A percentile compares a stretch with the other conserved stretches of the same genome.
These are phyloP conservation scores for Nestor notabilis DNA, from an alignment of 2,113 vertebrate genomes.

Conservation along the genomic window DNA sequence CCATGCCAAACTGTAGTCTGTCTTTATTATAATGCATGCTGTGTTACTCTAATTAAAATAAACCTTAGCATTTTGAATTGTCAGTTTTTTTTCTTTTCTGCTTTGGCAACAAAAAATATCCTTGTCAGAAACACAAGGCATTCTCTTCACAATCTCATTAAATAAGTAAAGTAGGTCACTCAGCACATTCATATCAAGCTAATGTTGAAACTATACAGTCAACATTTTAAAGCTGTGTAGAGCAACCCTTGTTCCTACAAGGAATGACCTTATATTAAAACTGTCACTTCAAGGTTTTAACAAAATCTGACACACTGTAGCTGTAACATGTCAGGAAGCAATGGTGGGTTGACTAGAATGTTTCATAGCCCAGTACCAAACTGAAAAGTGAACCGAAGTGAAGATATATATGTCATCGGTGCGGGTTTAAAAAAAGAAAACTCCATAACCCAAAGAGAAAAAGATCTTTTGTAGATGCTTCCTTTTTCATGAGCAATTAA, in stretches of 20 bases:
- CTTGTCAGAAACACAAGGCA: neutral
- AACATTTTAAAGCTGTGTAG: neutral
- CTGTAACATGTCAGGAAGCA: neutral
- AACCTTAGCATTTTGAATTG: neutral
- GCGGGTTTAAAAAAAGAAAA: neutral
- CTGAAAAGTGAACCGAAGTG: neutral
- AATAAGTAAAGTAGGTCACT: neutral
- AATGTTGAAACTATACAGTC: neutral
- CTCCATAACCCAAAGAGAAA: neutral
- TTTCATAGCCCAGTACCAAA: neutral
- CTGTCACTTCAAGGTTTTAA: neutral
- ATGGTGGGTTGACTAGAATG: neutral
- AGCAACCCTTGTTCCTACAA: neutral
- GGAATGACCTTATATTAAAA: neutral
- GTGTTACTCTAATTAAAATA: neutral
- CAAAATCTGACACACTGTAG: neutral
- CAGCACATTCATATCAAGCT: neutral
- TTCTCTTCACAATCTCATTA: neutral
- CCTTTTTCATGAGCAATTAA: neutral
- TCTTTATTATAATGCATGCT: neutral
- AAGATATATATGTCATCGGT: neutral
- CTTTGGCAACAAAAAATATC: neutral
- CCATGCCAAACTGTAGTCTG: accelerated
- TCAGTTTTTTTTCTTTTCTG: neutral
- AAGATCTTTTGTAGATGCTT: neutral